These are phyloP conservation scores for Bombylius major DNA, from an alignment of 2,888 invertebrate species.

Conservation along the genomic window DNA sequence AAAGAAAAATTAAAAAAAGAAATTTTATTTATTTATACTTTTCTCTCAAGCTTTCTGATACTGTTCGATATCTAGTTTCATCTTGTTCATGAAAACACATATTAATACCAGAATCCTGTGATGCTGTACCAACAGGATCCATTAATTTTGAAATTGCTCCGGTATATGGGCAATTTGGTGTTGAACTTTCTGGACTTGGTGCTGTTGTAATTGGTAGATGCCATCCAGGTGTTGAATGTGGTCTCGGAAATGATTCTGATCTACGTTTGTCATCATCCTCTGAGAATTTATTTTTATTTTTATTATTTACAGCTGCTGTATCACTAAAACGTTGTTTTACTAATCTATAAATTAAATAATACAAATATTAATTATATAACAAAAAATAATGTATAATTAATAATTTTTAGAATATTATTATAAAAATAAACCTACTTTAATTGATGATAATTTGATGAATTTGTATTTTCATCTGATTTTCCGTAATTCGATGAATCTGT, in stretches of 20 bases:
- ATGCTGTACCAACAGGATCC: conserved; percentile 42
- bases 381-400: too few species aligned
- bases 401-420: too few species aligned
- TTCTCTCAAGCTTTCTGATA: conserved; percentile 10
- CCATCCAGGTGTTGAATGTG: conserved; percentile 14
- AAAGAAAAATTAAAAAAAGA: neutral
- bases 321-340: conserved; percentile 14
- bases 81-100: conserved; percentile 59
- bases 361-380: neutral
- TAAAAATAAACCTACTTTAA: too few species aligned
- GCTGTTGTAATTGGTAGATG: conserved; percentile 11
- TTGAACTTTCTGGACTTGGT: conserved; percentile 15
- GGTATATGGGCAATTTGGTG: conserved; percentile 16
- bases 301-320: neutral
- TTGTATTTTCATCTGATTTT: too few species aligned
- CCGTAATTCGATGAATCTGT: too few species aligned
- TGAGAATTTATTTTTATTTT: neutral
- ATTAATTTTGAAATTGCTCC: conserved; percentile 27
- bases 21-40: conserved; percentile 4
- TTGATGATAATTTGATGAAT: too few species aligned
- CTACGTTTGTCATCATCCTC: conserved; percentile 9
- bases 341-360: conserved; percentile 7
- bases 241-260: conserved; percentile 16
- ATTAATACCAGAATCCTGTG: conserved; percentile 68
- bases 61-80: conserved; percentile 30